A percentile compares a stretch with the other conserved stretches of the same genome.
Conservation (phyloP, 2,113 vertebrate species). For the Notothenia coriiceps region DNA sequence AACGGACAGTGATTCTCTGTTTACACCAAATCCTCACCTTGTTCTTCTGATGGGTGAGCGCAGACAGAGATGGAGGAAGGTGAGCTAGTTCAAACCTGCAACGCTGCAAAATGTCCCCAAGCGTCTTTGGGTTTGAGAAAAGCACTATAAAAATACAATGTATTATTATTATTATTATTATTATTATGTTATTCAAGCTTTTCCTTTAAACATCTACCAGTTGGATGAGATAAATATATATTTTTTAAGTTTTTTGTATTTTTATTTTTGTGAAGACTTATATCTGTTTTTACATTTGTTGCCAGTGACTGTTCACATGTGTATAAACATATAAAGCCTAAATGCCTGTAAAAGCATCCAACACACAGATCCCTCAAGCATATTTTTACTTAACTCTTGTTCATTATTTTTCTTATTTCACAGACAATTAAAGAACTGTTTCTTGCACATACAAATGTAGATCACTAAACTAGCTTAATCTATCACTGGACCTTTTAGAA, state of each 20-base stretch:
- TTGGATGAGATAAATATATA: neutral
- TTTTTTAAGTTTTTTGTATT: neutral
- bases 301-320: neutral
- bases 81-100: conserved; percentile 44
- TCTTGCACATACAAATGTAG: too few relatives aligned
- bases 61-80: conserved; percentile 23
- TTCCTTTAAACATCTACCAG: neutral
- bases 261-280: neutral
- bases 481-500: neutral
- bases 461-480: too few relatives aligned
- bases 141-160: too few relatives aligned
- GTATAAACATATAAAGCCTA: neutral
- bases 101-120: neutral
- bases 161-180: too few relatives aligned
- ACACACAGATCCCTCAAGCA: neutral
- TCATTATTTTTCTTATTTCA: too few relatives aligned
- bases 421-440: too few relatives aligned
- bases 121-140: too few relatives aligned
- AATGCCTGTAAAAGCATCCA: neutral
- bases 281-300: neutral
- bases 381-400: neutral
- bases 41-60: conserved; percentile 43
- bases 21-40: conserved; percentile 71
- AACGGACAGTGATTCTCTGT: conserved; percentile 62
- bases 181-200: neutral